Base-by-base conservation (phyloP, 2,797 vertebrate species). In the Silurus lanzhouensis region DNA sequence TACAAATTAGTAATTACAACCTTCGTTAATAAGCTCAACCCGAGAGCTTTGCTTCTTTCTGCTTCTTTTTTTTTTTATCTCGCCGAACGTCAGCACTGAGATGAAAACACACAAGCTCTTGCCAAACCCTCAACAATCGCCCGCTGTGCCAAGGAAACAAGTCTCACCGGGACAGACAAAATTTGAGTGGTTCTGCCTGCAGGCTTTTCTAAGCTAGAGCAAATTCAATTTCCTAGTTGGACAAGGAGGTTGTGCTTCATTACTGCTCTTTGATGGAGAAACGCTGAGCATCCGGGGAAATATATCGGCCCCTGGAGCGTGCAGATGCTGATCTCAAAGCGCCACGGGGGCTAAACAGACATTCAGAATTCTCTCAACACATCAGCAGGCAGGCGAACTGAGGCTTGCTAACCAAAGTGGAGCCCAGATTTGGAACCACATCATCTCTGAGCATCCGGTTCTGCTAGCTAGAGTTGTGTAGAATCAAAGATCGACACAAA, bases 141-240 rank as follows among this genome's bases (percentile, higher is more conserved):
- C 81, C 58, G 58, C 46, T 83, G 84, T 71, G 81, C 83, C 81
- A 83, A 68, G 55, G 76, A 78, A 78, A 67, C 67, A 67, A 81
- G 61, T 83, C 75, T 81, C 81, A 87, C 75, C 74, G 68, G 85
- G 71, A 71, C 87, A 67, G 71, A 68, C 66, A 81, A 68, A 77
- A 83, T 75, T 31, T 60, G 78, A 88, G 64, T 70, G 71, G 64
- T 60, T 87, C 58, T 19, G 70, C 82, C 79, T 83, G 82, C 75
- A 70, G 82, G 85, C 82, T 84, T 83, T 87, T 83, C 64, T 25
- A 70, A 83, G 76, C 70, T 15, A 52, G 20, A 85, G 52, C 67
- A 85, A 75, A 76, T 88, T 88, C 82, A 86, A 76, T 81, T 81
- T 86, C 81, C 84, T 68, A 71, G 64, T 58, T 85, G 72, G 87